Percentiles rank a stretch among this genome's conserved stretches.
phyloP scores from a whole-genome alignment of 2,888 invertebrate species.

The Pheosia tremula region DNA sequence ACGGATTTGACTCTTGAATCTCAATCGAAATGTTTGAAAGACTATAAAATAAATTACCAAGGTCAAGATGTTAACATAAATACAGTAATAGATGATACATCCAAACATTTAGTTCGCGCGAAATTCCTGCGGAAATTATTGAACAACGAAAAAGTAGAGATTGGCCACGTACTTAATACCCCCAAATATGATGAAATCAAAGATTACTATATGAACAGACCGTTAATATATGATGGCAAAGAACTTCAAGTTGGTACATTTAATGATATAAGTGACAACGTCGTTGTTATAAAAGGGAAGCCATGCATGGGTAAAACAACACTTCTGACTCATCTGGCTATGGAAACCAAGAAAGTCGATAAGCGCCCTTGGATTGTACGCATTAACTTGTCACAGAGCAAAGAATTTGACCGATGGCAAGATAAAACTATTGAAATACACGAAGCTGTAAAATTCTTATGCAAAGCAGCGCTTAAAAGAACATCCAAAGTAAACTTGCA shows the following conservation, averaged over 20 bases:
- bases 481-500: constrained; percentile 25
- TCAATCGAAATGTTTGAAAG: constrained; percentile 34
- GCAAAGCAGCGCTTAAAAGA: constrained; percentile 40
- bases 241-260: constrained; percentile 37
- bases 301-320: constrained; percentile 50
- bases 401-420: constrained; percentile 37
- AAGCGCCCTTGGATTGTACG: constrained; percentile 47
- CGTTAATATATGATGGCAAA: constrained; percentile 25
- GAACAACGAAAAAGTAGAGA: constrained; percentile 40
- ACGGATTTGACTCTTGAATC: constrained; percentile 34
- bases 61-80: constrained; percentile 36
- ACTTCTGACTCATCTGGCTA: constrained; percentile 46
- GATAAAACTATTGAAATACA: constrained; percentile 19
- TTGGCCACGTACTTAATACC: constrained; percentile 38
- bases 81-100: constrained; percentile 32
- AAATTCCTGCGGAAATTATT: constrained; percentile 39
- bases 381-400: constrained; percentile 40
- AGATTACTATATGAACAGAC: constrained; percentile 41
- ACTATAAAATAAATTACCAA: constrained; percentile 40
- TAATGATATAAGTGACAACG: constrained; percentile 37
- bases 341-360: constrained; percentile 40
- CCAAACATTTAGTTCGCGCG: constrained; percentile 35
- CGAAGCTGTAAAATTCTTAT: constrained; percentile 38
- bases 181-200: constrained; percentile 41
- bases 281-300: constrained; percentile 41